phyloP scores from a whole-genome alignment of 1,140 invertebrate genomes.

The Babylonia areolata region DNA sequence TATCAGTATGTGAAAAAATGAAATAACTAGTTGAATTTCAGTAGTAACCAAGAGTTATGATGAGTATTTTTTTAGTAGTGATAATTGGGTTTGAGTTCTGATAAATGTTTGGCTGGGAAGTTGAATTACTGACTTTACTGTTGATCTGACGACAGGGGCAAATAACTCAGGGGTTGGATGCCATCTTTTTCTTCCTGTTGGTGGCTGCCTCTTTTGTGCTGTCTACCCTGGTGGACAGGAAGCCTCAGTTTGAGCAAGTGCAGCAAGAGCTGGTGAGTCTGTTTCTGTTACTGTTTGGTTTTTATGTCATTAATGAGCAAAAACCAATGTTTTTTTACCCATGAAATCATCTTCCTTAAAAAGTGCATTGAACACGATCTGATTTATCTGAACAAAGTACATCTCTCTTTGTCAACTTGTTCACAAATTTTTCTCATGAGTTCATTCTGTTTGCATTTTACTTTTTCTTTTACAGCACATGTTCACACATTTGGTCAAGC shows the following conservation, averaged over 20 bases:
- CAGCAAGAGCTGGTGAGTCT: constrained; percentile 40
- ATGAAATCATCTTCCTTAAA: too few relatives aligned
- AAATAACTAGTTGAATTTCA: too few relatives aligned
- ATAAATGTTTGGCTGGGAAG: background rate
- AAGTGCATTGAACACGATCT: too few relatives aligned
- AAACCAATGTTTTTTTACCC: too few relatives aligned
- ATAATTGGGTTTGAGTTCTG: background rate
- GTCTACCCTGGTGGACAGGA: constrained; percentile 58
- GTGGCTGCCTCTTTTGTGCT: constrained; percentile 58
- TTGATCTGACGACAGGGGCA: constrained; percentile 51
- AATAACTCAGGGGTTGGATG: constrained; percentile 55
- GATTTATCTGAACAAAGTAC: too few relatives aligned
- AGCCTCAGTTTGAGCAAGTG: constrained; percentile 46
- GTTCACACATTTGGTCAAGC: too few relatives aligned
- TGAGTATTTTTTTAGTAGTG: background rate
- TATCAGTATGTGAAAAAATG: background rate
- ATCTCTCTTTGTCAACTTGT: too few relatives aligned
- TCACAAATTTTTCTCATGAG: too few relatives aligned
- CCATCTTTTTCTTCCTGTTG: constrained; percentile 57
- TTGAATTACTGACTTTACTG: too few relatives aligned
- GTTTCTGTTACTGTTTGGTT: background rate
- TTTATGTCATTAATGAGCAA: too few relatives aligned
- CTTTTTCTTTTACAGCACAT: background rate
- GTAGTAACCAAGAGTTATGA: background rate
- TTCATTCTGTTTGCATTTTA: too few relatives aligned